Evolutionary conservation across 2,797 vertebrate genomes (phyloP), one percentile per base, ranked within the genome.

Genomic region (Enteromius radiatus): DNA sequence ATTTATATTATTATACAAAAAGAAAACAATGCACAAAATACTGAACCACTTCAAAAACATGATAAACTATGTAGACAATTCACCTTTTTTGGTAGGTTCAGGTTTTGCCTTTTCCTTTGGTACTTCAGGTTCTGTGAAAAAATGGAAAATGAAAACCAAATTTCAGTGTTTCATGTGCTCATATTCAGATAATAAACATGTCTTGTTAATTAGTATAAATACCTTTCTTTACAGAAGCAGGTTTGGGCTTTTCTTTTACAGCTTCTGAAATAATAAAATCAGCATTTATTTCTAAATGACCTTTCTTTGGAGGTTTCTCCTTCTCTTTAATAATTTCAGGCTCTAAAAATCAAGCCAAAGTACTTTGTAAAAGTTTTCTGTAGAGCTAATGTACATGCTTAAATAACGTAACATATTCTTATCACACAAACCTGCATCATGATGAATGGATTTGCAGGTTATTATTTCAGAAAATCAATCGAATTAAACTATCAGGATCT

Each of bases 91-190:
- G 76, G 52, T 59, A 80, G 76, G 54, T 33, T 81, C 61, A 80
- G 77, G 59, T 90, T 89, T 91, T 41, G 64, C 78, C 31, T 88
- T 90, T 47, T 88, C 87, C 81, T 90, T 91, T 84, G 36, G 21
- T 21, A 23, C n/a, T 76, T 76, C 49, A 28, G n/a, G 1, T 61
- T 61, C 82, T 80, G 23, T 43, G 12, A 67, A 78, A 9, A 45
- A 33, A 65, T 47, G 26, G 26, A 59, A 38, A 47, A 43, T 56
- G n/a, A 68, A 68, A 10, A 59, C 3, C 1, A 54, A 4, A 74
- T 74, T 74, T 74, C 19, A 73, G 17, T 15, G 10, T 54, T 11
- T 74, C 5, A 52, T 54, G 41, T 33, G 59, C 45, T 47, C 26
- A 45, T 45, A 41, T 45, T 77, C 26, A 21, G 17, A 31, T 49